Evolutionary conservation across 2,797 vertebrate species (phyloP), one percentile per base, ranked within the genome.

Genomic region (Otolemur crassicaudatus): DNA sequence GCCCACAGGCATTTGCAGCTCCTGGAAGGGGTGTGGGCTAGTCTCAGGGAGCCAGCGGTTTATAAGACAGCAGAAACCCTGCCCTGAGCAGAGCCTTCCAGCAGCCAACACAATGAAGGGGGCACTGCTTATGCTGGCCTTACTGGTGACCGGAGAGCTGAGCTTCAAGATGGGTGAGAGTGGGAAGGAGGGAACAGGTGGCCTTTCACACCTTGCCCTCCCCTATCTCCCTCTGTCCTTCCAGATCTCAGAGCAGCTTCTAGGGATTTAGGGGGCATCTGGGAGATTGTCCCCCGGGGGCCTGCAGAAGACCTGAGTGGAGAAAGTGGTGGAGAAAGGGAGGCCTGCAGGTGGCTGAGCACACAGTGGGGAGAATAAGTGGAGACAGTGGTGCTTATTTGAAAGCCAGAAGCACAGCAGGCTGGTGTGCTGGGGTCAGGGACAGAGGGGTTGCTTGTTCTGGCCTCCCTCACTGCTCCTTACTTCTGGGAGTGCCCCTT

Each of bases 111-210:
- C 14, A 0, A 95, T 94, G 95, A 97, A 95, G 92, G 80, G 75
- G n/a, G 34, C 34, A 7, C 80, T 95, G 27, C 37, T 95, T 60
- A 60, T 90, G 85, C 80, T 96, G 84, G 17, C 61, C 53, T 92
- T 97, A 69, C 88, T 94, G 76, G 60, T 85, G 83, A 91, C 53
- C 11, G 17, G 31, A 12, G 91, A 76, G 27, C 79, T 96, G 84
- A 23, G 67, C 73, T 14, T 89, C 7, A 5, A 86, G 73, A 85
- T 1, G 4, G 63, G 37, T 95, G 61, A 94, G 61, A 40, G 3
- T 7, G 6, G 49, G 49, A 53, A 53, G 25, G 76, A 75, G 69
- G 53, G 19, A 29, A 19, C 2, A 31, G 72, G 27, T 29, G 37
- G 11, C 13, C 40, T 82, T 79, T 53, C 49, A 73, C 22, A 53